Evolutionary conservation across 2,888 invertebrate species (phyloP), one percentile per base, ranked within the genome.

Genomic region (Eupithecia pulchellata): DNA sequence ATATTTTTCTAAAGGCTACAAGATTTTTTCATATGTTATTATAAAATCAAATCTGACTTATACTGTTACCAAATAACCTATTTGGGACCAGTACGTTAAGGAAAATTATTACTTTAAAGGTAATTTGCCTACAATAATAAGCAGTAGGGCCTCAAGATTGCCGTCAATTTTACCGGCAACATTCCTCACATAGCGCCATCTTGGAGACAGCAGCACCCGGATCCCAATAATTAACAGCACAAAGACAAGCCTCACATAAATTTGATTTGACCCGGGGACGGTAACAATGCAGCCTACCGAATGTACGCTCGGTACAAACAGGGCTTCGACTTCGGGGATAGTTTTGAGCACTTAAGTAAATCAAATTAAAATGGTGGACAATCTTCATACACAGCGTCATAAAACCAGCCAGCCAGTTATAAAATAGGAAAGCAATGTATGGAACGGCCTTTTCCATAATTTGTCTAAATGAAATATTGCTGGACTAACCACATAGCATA

Each of bases 211-310:
- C 55, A 47, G 32, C 36, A 47, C 42, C 58, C 36, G 55, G 66
- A 65, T 72, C 64, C 69, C 72, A 72, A 72, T 69, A 72, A 72
- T 69, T 69, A 72, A 66, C 60, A 34, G 42, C 69, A 66, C 72
- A 72, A 69, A 69, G 66, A 69, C 61, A 32, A 32, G 61, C 60
- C 60, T 64, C 27, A 42, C 63, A 72, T 66, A 67, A 72, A 72
- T 67, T 72, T 66, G 61, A 69, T 72, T 69, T 69, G 69, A 61
- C 60, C 69, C 57, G 66, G 57, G 14, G 57, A 64, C 55, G 42
- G 60, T 25, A 64, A 71, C 64, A 71, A 36, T 47, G 63, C 63
- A 57, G 66, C 30, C 66, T 57, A 64, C 69, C 52, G 47, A 57
- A 64, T 60, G 42, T 64, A 52, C 60, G 17, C 34, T 4, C 34